Evolutionary conservation across 2,113 vertebrate species (phyloP).

Genomic region (Synchiropus splendidus): DNA sequence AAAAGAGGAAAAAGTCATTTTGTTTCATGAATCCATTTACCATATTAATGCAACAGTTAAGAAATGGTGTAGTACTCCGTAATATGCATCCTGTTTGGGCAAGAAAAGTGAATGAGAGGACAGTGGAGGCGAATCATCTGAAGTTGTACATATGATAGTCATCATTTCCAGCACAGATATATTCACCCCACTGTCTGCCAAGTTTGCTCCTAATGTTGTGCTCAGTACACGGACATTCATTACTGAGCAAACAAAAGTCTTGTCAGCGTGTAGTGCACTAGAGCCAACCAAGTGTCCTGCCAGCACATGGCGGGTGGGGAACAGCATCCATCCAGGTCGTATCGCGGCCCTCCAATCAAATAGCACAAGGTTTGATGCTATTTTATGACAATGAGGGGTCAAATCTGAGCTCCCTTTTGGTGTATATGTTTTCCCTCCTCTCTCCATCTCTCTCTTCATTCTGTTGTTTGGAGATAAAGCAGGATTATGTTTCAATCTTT

Average conservation of each 20-base stretch:
- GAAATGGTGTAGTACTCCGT: too few species aligned
- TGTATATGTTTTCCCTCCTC: conserved; percentile 20
- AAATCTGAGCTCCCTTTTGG: conserved; percentile 31
- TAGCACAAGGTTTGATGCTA: too few species aligned
- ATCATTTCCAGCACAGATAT: background rate
- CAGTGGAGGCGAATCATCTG: too few species aligned
- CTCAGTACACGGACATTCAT: conserved; percentile 61
- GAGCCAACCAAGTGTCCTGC: conserved; percentile 66
- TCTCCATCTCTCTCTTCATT: conserved; percentile 7
- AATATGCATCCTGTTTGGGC: too few species aligned
- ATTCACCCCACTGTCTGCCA: conserved; percentile 22
- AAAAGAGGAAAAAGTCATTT: too few species aligned
- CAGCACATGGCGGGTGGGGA: conserved; percentile 34
- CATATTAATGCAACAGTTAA: too few species aligned
- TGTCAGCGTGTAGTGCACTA: conserved; percentile 68
- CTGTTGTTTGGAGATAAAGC: conserved; percentile 48
- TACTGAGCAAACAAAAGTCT: conserved; percentile 66
- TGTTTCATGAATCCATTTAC: too few species aligned
- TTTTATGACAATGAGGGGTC: too few species aligned
- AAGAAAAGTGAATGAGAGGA: too few species aligned
- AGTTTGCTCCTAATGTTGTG: conserved; percentile 56
- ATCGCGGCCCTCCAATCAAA: conserved; percentile 62
- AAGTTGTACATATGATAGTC: background rate
- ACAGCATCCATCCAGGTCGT: conserved; percentile 21
- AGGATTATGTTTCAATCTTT: conserved; percentile 47